A percentile compares a stretch with the other conserved stretches of the same genome.
These are phyloP conservation scores for Zoanthus solanderi DNA, from an alignment of 92 coral and sea anemone species.

Conservation along the genomic window DNA sequence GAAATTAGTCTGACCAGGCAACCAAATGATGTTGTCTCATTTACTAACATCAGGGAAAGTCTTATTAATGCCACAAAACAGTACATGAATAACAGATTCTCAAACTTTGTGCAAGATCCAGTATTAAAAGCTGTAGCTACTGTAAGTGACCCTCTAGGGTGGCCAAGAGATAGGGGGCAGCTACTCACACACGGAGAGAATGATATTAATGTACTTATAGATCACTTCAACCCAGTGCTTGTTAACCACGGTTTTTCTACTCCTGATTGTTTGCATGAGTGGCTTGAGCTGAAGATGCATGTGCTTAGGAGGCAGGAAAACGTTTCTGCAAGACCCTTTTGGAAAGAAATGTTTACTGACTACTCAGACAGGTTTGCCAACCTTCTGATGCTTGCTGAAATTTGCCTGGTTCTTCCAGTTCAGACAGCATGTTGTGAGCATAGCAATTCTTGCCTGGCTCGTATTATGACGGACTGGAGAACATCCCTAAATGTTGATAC, in stretches of 20 bases:
- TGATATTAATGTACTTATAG: slow-evolving; percentile 54
- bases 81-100: slow-evolving; percentile 45
- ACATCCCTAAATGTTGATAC: slow-evolving; percentile 40
- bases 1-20: too few relatives aligned
- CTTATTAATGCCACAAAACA: slow-evolving; percentile 45
- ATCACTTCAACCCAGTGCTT: slow-evolving; percentile 57
- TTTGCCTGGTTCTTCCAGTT: slow-evolving; percentile 59
- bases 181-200: slow-evolving; percentile 56
- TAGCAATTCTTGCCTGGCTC: slow-evolving; percentile 25
- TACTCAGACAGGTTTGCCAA: slow-evolving; percentile 39
- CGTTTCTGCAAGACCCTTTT: slow-evolving; percentile 51
- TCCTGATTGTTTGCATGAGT: slow-evolving; percentile 54
- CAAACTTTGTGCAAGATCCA: slow-evolving; percentile 22
- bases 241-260: slow-evolving; percentile 45
- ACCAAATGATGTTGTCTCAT: slow-evolving; percentile 11
- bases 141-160: slow-evolving; percentile 56
- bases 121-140: too few relatives aligned
- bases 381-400: slow-evolving; percentile 55
- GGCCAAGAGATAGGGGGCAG: slow-evolving; percentile 57
- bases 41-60: slow-evolving; percentile 50
- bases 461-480: slow-evolving; percentile 43
- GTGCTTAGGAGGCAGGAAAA: too few relatives aligned
- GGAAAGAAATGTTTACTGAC: slow-evolving; percentile 48
- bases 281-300: slow-evolving; percentile 63
- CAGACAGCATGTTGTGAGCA: neutral